Conservation (phyloP, 1,140 invertebrate genomes). For the Dryas iulia region DNA sequence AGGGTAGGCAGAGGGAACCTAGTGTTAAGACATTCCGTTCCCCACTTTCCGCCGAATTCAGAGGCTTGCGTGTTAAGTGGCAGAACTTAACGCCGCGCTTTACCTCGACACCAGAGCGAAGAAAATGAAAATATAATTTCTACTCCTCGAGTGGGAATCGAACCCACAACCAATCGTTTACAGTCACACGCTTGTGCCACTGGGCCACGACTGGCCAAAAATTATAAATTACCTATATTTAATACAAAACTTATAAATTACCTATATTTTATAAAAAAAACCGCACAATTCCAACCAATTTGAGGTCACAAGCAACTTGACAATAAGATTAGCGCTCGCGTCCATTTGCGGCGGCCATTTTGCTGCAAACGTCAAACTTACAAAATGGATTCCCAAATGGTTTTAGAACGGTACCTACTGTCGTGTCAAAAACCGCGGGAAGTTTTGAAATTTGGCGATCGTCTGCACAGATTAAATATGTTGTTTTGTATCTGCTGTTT, state of each 20-base stretch:
- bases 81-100: too few relatives aligned
- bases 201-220: too few relatives aligned
- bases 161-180: too few relatives aligned
- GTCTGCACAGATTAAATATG: slow-evolving; percentile 1
- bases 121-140: too few relatives aligned
- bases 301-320: slow-evolving; percentile 10
- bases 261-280: neutral
- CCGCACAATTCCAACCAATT: neutral
- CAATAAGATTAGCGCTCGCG: slow-evolving; percentile 53
- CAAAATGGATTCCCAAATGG: slow-evolving; percentile 58
- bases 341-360: slow-evolving; percentile 54
- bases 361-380: slow-evolving; percentile 59
- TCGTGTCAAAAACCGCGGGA: slow-evolving; percentile 17
- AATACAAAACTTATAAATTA: neutral
- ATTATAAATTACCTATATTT: neutral
- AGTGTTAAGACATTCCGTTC: too few relatives aligned
- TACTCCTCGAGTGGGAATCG: too few relatives aligned
- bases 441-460: slow-evolving; percentile 11
- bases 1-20: too few relatives aligned
- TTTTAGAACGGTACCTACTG: slow-evolving; percentile 36
- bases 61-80: too few relatives aligned
- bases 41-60: too few relatives aligned
- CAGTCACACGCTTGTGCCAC: too few relatives aligned
- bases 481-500: too few relatives aligned
- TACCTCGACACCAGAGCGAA: too few relatives aligned